Conservation (phyloP, 2,113 vertebrate species). For the Brachionichthys hirsutus region DNA sequence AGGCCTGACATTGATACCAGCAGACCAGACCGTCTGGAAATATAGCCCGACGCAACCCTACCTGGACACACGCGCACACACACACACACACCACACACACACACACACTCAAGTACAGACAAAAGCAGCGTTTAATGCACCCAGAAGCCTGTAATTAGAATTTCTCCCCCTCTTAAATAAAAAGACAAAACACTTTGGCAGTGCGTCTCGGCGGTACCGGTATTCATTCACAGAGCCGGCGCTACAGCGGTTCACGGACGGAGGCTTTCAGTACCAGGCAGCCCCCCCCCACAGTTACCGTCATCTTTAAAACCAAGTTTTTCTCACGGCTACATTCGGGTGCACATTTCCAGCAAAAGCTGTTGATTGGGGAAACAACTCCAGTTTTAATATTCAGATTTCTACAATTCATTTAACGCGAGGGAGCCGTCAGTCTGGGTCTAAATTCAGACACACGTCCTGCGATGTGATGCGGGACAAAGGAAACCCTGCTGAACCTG, state of each 20-base stretch:
- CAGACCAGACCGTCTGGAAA: constrained; percentile 12
- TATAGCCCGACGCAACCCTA: constrained; percentile 3
- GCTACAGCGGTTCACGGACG: constrained; percentile 59
- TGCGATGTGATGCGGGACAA: no score
- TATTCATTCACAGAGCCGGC: constrained; percentile 32
- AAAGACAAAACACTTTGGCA: constrained; percentile 32
- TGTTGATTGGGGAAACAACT: background rate
- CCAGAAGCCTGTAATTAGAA: background rate
- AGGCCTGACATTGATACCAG: constrained; percentile 25
- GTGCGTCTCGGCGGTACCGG: constrained; percentile 34
- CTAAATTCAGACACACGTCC: no score
- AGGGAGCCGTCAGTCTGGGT: no score
- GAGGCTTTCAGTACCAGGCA: constrained; percentile 57
- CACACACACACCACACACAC: constrained; percentile 4
- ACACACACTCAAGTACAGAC: background rate
- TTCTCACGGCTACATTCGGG: constrained; percentile 7
- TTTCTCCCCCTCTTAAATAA: background rate
- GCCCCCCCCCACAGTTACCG: constrained; percentile 46
- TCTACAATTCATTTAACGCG: no score
- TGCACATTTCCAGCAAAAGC: constrained; percentile 22
- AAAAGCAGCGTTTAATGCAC: constrained; percentile 9
- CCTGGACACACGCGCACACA: background rate
- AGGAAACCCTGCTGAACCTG: no score
- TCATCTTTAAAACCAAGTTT: constrained; percentile 10
- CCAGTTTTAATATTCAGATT: no score